Base-by-base conservation (phyloP, 2,888 invertebrate species). In the Agrotis segetum region DNA sequence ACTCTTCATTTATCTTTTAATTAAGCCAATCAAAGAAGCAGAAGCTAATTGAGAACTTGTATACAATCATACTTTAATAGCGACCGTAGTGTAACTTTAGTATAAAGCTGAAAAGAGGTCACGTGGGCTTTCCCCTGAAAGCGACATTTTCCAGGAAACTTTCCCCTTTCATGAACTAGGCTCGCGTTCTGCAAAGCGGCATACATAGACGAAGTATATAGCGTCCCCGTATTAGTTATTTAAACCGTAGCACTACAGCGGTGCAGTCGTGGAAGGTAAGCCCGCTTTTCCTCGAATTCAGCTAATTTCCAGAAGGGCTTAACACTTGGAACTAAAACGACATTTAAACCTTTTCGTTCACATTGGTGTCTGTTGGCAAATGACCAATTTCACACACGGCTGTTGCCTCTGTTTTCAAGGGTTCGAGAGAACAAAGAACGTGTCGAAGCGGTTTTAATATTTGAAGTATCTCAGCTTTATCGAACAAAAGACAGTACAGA, bases 401-500 rank as follows among this genome's bases (percentile, higher is more conserved):
- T 84, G 89, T 88, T 86, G 89, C 87, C 84, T 81, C 84, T 80
- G 84, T 85, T 89, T 90, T 84, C 85, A 86, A 87, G 80, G 83
- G 83, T 87, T 89, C 74, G 73, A 78, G 75, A 82, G 86, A 91
- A 92, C 91, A 92, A 92, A 92, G 90, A 88, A 87, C 83, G 81
- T 77, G 78, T 81, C 74, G 79, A 85, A 83, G 76, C 72, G 63
- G 74, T 82, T 81, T 85, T 76, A 82, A 79, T 81, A 69, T 85
- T 74, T 82, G 55, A 84, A 81, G 79, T 65, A 67, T 75, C 58
- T 65, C 60, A 44, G 64, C 63, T 84, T 66, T 63, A 64, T 76
- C 56, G 52, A 59, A 71, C 65, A 71, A 74, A 83, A 76, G 81
- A 49, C 59, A 68, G 62, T 56, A 71, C 44, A 75, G 77, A 70